A percentile compares a stretch with the other conserved stretches of the same genome.
phyloP scores from a whole-genome alignment of 2,888 invertebrate species.

The Ephialtes manifestator region DNA sequence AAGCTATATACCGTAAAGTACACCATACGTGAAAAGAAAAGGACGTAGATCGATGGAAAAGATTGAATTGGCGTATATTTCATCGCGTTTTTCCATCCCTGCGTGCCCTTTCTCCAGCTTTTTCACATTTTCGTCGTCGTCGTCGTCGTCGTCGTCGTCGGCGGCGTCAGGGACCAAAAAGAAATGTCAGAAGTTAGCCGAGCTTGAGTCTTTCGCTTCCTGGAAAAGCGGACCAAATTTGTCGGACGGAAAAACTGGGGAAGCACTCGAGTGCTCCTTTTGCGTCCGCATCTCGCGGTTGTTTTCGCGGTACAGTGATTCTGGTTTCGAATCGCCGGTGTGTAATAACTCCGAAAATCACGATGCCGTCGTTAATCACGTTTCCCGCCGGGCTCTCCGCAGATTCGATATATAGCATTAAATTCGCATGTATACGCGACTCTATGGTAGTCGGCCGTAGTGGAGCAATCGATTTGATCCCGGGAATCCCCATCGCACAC shows the following conservation, averaged over 20 bases:
- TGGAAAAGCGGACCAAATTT: conserved; percentile 43
- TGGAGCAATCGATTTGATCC: conserved; percentile 29
- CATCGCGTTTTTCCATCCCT: conserved; percentile 43
- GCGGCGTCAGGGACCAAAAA: not conserved
- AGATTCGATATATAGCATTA: conserved; percentile 22
- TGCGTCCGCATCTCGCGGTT: not conserved
- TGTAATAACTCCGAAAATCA: conserved; percentile 60
- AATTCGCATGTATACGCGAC: conserved; percentile 16
- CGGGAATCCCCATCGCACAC: conserved; percentile 1
- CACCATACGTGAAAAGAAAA: conserved; percentile 1
- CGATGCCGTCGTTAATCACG: conserved; percentile 62
- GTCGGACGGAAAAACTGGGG: conserved; percentile 54
- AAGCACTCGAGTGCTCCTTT: conserved; percentile 16
- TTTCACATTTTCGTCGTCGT: conserved; percentile 30
- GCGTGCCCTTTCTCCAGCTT: conserved; percentile 20
- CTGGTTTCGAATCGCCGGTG: conserved; percentile 19
- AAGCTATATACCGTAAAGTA: not conserved
- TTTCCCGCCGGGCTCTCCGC: not conserved
- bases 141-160: conserved; percentile 19
- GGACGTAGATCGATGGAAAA: conserved; percentile 41
- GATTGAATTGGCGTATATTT: conserved; percentile 55
- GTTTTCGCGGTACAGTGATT: conserved; percentile 34
- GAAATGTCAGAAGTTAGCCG: conserved; percentile 40
- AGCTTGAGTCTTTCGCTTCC: conserved; percentile 41
- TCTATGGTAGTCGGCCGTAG: not conserved